Base-by-base conservation (phyloP, 2,888 invertebrate species). In the Morpho achilles region DNA sequence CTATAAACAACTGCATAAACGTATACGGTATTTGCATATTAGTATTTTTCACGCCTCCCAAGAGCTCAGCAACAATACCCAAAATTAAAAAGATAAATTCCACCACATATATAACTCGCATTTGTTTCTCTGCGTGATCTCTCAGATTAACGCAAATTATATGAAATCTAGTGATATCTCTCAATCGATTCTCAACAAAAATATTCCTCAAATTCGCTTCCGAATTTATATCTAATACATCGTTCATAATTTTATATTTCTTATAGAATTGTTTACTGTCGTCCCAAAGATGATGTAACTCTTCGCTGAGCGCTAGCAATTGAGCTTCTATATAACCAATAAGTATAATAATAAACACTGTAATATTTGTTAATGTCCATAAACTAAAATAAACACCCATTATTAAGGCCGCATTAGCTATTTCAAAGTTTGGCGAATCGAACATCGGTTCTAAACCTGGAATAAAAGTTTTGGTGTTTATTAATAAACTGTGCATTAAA, bases 361-460 rank as follows among this genome's bases (percentile, higher is more conserved):
- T 74, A 6, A 79, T 69, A 56, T 70, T 78, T 0, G 76, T 73
- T 0, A 77, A 68, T 0, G 71, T 52, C 53, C 73, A 79, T n/a
- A 72, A 71, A 0, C 72, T 69, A 43, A 76, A 74, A 7, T 65
- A 58, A 0, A 75, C 66, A 2, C 67, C 67, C 0, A 68, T 44
- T 1, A 56, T 56, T 45, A 65, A 63, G 1, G 75, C 3, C 1
- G 65, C 32, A 7, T 67, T 68, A 0, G 77, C 75, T 53, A 82
- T 68, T 63, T 84, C 80, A 51, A 74, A 83, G 63, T 82, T 79
- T 1, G 84, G 83, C 6, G 79, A 69, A 55, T 79, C 73, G 3
- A 67, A 63, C 70, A 77, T 77, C 8, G 84, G 84, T 43, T 82
- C 78, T 2, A 83, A 62, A 62, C 84, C 84, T 84, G 72, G 46